A percentile compares a stretch with the other conserved stretches of the same genome.
These are phyloP conservation scores for Meloidogyne chitwoodi DNA, from an alignment of 1,140 invertebrate genomes.

Conservation along the genomic window DNA sequence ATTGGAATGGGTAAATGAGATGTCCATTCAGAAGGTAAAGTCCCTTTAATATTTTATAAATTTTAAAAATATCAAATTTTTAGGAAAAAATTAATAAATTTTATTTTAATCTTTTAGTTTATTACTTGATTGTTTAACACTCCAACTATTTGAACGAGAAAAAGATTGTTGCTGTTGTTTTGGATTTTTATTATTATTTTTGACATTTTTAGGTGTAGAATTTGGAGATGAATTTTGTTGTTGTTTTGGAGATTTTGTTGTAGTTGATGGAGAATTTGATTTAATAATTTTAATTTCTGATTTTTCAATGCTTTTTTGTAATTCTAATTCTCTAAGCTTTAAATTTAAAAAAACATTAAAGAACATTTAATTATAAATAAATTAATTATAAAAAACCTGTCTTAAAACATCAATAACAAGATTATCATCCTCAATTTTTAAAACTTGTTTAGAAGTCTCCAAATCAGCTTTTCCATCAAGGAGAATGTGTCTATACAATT, in stretches of 20 bases:
- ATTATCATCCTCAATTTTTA: constrained; percentile 20
- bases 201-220: background rate
- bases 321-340: constrained; percentile 26
- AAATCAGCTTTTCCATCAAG: constrained; percentile 1
- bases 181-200: background rate
- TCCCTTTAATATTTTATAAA: background rate
- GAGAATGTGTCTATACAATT: constrained; percentile 30
- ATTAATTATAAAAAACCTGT: constrained; percentile 8
- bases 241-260: background rate
- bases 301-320: constrained; percentile 29
- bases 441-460: background rate
- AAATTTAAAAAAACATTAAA: background rate
- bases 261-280: constrained; percentile 2
- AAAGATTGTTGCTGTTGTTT: background rate
- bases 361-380: background rate
- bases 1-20: background rate
- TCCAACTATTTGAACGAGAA: constrained; percentile 11
- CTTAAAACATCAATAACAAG: constrained; percentile 21
- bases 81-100: background rate
- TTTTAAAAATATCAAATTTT: background rate
- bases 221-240: constrained; percentile 4
- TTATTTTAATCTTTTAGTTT: background rate
- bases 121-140: constrained; percentile 13
- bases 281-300: background rate
- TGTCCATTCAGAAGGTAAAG: background rate